Evolutionary conservation across 1,140 invertebrate species (phyloP).

Genomic region (Bacillus rossius): DNA sequence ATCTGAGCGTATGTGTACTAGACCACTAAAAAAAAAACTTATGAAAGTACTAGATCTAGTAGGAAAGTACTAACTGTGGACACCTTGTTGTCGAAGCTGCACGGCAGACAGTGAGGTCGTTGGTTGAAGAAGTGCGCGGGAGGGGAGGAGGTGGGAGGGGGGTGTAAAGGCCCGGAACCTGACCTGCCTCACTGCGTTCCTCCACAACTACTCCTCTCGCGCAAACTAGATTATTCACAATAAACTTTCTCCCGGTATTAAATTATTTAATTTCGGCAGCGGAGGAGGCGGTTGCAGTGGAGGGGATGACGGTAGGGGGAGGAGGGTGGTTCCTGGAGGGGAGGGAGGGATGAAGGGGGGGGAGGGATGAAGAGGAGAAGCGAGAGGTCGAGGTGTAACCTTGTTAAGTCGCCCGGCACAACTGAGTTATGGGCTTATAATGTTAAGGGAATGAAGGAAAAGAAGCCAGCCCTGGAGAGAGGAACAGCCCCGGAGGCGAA

Average conservation of each 20-base stretch:
- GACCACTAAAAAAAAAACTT: too few species aligned
- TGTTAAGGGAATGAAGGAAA: slow-evolving; percentile 38
- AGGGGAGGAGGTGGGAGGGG: too few species aligned
- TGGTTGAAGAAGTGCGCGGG: too few species aligned
- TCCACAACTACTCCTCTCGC: neutral
- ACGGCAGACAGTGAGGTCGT: too few species aligned
- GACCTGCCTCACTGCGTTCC: slow-evolving; percentile 8
- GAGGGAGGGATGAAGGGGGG: neutral
- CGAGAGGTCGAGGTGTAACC: slow-evolving; percentile 37
- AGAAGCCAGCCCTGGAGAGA: too few species aligned
- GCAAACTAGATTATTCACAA: slow-evolving; percentile 43
- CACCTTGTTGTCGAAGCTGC: too few species aligned
- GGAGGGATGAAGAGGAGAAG: neutral
- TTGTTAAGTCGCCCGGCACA: slow-evolving; percentile 37
- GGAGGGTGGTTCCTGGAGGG: neutral
- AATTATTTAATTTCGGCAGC: slow-evolving; percentile 42
- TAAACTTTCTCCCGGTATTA: slow-evolving; percentile 43
- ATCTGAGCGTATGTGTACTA: too few species aligned
- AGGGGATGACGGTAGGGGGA: slow-evolving; percentile 35
- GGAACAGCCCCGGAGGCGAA: too few species aligned
- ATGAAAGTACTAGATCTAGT: too few species aligned
- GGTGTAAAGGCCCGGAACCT: neutral
- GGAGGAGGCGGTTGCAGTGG: slow-evolving; percentile 32
- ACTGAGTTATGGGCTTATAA: slow-evolving; percentile 43
- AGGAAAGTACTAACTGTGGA: too few species aligned